These are phyloP conservation scores for Ylistrum balloti DNA, from an alignment of 1,140 invertebrate genomes.

Conservation along the genomic window DNA sequence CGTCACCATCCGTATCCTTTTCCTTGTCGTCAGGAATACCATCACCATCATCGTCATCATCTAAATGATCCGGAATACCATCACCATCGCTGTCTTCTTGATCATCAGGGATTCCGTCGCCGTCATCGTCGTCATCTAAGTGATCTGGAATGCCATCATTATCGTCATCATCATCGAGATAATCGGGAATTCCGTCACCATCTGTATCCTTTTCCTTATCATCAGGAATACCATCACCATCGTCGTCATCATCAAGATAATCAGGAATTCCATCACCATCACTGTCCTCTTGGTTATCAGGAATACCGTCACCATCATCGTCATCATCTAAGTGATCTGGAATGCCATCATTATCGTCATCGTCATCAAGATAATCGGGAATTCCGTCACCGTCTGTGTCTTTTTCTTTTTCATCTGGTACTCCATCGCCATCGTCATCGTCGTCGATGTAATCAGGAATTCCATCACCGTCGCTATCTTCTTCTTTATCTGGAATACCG, in stretches of 20 bases:
- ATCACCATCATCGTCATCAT: slow-evolving; percentile 75
- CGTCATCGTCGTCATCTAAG: slow-evolving; percentile 71
- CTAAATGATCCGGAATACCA: slow-evolving; percentile 72
- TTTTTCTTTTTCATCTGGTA: slow-evolving; percentile 76
- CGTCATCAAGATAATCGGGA: slow-evolving; percentile 74
- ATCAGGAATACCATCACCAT: slow-evolving; percentile 75
- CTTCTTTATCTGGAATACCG: slow-evolving; percentile 73
- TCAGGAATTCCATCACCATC: slow-evolving; percentile 74
- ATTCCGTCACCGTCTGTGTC: slow-evolving; percentile 77
- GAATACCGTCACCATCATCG: slow-evolving; percentile 75
- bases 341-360: slow-evolving; percentile 78
- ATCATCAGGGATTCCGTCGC: slow-evolving; percentile 76
- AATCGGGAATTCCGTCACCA: slow-evolving; percentile 78
- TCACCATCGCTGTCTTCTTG: slow-evolving; percentile 77
- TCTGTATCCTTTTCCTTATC: slow-evolving; percentile 75
- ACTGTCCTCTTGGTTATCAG: slow-evolving; percentile 72
- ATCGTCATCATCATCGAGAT: slow-evolving; percentile 74
- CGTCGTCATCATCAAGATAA: slow-evolving; percentile 66
- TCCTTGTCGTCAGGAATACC: slow-evolving; percentile 72
- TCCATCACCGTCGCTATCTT: slow-evolving; percentile 73
- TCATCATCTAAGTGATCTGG: slow-evolving; percentile 73
- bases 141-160: slow-evolving; percentile 75
- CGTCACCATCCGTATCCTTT: slow-evolving; percentile 75
- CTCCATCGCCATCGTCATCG: slow-evolving; percentile 75
- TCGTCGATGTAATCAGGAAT: slow-evolving; percentile 77